These are phyloP conservation scores for Phocoena sinus DNA, from an alignment of 2,113 vertebrate species.

Conservation along the genomic window DNA sequence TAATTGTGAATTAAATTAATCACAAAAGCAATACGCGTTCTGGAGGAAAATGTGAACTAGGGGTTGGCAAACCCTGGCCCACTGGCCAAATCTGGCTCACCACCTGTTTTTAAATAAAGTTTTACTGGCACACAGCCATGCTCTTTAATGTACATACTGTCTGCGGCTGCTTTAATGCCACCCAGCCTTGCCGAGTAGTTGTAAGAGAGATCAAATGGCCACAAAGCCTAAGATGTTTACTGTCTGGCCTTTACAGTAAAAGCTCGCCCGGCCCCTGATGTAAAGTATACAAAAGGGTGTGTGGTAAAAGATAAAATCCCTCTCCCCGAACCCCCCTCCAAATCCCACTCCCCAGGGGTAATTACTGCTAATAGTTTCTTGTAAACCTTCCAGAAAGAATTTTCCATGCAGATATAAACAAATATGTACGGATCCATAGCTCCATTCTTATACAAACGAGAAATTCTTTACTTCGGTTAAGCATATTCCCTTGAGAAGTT, in stretches of 20 bases:
- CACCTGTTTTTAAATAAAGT: background rate
- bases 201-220: background rate
- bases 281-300: background rate
- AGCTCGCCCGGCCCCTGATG: accelerated
- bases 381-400: background rate
- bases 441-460: background rate
- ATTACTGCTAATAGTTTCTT: background rate
- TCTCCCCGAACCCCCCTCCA: background rate
- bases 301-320: background rate
- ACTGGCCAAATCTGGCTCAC: background rate
- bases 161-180: background rate
- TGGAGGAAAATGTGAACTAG: background rate
- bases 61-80: background rate
- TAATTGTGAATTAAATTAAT: background rate
- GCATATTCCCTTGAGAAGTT: background rate
- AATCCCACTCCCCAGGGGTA: background rate
- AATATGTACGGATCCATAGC: too few species aligned
- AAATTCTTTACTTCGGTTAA: background rate
- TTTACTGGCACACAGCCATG: background rate
- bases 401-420: background rate
- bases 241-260: background rate
- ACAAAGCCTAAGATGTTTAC: background rate
- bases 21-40: background rate
- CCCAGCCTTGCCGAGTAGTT: background rate
- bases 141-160: background rate